Base-by-base conservation (phyloP, 1,140 invertebrate genomes). In the Drosophila hydei region DNA sequence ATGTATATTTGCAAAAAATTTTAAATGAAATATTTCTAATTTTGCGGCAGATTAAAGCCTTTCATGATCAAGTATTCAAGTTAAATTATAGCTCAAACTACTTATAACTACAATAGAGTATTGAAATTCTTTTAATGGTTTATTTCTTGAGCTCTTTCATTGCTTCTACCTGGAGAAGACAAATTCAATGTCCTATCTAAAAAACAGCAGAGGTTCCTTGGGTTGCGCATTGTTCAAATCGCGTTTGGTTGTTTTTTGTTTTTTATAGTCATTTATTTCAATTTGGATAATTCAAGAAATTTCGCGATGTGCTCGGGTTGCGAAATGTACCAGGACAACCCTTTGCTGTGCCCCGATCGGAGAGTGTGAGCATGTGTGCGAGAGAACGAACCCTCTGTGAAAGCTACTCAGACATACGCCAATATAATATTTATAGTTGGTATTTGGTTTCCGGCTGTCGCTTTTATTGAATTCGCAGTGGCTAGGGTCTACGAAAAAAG, bases 381-480 rank as follows among this genome's bases (percentile, higher is more conserved):
- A 1, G 21, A 40, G 43, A 9, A 30, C 11, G 43, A 12, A 42
- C 11, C 23, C 56, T 47, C 25, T 59, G 1, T 33, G 14, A 55
- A 54, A 63, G 52, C 68, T 61, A 27, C 23, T 16, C 68, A 50
- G 58, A 76, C 70, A 60, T 25, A 73, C 58, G 77, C 75, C 77
- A 85, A 87, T 81, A 78, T 77, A 78, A 88, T 81, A 85, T 85
- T 85, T 87, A 87, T 87, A 85, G 77, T 85, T 87, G 67, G 77
- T 77, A 68, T 87, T 87, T 80, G 75, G 72, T 72, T 85, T 85
- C 81, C 80, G 77, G 69, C 80, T 64, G 73, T 52, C 73, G 61
- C 25, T 56, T 58, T 71, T 75, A 83, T 83, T 83, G 64, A 83
- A 85, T 87, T 68, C 87, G 47, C 68, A 51, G 74, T 64, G 1